Evolutionary conservation across 1,140 invertebrate species (phyloP), one percentile per base, ranked within the genome.

Genomic region (Gyrodactylus bullatarudis): DNA sequence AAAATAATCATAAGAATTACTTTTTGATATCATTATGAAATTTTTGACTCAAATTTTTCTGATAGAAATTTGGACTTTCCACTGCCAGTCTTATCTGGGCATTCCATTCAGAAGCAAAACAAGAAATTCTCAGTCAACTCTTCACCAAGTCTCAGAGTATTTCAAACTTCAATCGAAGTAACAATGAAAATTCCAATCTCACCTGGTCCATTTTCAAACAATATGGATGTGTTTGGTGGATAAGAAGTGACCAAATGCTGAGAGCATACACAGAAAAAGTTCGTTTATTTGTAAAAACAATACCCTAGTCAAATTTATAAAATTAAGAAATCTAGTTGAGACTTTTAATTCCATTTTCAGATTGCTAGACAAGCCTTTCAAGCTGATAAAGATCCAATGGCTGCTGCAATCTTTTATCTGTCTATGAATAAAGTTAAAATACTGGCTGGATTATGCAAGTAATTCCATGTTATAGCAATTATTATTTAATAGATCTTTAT

Each of bases 361-460:
- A 78, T 95, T 21, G 91, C 91, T 0, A 93, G 93, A 80, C 86
- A 88, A 20, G 86, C 90, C 0, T 96, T 89, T 79, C 88, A 91
- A 81, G 79, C 81, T 0, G 87, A 88, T 26, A 80, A 93, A 80
- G 89, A 98, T 80, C 95, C 95, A 0, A 84, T 99, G 78, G 95
- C 99, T 79, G 91, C 94, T 1, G 91, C 94, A 0, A 83, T 99
- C 19, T 97, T 91, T 79, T 99, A 98, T 80, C 81, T 99, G 72
- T 93, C 94, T 1, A 92, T 98, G 91, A 93, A 89, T 79, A 98
- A 97, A 83, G 95, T 97, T 78, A 92, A 87, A 77, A 82, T 98
- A 1, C 85, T 99, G 0, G 96, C 91, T 88, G 93, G 91, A 1
- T 80, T 99, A 1, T 99, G 91, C 80, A 84, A 90, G 74, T 92